Conservation (phyloP, 2,888 invertebrate genomes). For the Allolobophora icterica region DNA sequence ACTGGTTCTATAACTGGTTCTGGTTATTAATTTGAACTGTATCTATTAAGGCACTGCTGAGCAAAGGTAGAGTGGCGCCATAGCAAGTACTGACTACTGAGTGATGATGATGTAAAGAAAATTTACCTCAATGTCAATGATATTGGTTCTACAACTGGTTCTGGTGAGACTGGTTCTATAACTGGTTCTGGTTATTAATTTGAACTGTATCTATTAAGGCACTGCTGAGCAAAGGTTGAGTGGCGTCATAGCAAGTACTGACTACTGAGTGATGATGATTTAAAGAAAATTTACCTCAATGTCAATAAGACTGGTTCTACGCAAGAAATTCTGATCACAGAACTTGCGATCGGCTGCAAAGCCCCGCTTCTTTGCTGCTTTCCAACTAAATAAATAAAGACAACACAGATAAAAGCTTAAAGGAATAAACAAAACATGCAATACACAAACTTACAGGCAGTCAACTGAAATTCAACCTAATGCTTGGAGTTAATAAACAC, state of each 20-base stretch:
- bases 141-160: no score
- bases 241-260: no score
- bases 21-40: neutral
- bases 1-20: no score
- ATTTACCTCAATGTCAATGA: no score
- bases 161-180: no score
- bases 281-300: constrained; percentile 57
- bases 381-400: constrained; percentile 54
- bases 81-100: no score
- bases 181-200: neutral
- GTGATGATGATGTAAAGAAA: no score
- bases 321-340: constrained; percentile 58
- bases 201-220: neutral
- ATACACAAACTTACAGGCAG: neutral
- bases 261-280: no score
- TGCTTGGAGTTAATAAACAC: no score
- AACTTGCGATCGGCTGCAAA: constrained; percentile 53
- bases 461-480: neutral
- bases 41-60: no score
- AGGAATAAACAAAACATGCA: neutral
- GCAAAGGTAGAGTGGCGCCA: no score
- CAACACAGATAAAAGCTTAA: neutral
- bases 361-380: constrained; percentile 52
- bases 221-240: no score
- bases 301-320: constrained; percentile 57